These are phyloP conservation scores for Lonchura striata DNA, from an alignment of 2,113 vertebrate genomes.

Conservation along the genomic window DNA sequence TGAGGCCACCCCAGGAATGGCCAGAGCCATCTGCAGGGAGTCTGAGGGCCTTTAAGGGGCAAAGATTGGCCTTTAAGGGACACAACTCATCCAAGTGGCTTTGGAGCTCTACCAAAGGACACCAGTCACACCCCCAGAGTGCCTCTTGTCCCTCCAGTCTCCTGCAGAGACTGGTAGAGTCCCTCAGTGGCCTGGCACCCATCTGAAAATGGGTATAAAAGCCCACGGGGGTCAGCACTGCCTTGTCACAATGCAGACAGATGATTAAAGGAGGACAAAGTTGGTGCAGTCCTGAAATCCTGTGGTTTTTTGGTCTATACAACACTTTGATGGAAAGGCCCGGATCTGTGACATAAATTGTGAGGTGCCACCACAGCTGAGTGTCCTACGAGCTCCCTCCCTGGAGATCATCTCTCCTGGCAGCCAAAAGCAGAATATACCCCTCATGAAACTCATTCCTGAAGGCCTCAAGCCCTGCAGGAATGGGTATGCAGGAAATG, in stretches of 20 bases:
- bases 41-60: neutral
- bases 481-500: neutral
- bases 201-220: neutral
- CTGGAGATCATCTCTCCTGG: neutral
- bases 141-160: neutral
- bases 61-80: neutral
- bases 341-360: neutral
- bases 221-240: rapidly evolving
- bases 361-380: rapidly evolving
- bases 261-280: neutral
- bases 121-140: neutral
- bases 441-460: neutral
- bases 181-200: neutral
- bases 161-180: neutral
- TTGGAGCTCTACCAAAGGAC: neutral
- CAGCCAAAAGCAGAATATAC: neutral
- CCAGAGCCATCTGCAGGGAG: neutral
- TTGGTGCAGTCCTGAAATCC: neutral
- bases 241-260: rapidly evolving
- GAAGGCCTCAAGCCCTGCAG: neutral
- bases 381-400: neutral
- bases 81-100: neutral
- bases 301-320: rapidly evolving
- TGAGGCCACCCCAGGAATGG: neutral
- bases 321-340: neutral